These are phyloP conservation scores for Anniella stebbinsi DNA, from an alignment of 2,797 vertebrate species.

Conservation along the genomic window DNA sequence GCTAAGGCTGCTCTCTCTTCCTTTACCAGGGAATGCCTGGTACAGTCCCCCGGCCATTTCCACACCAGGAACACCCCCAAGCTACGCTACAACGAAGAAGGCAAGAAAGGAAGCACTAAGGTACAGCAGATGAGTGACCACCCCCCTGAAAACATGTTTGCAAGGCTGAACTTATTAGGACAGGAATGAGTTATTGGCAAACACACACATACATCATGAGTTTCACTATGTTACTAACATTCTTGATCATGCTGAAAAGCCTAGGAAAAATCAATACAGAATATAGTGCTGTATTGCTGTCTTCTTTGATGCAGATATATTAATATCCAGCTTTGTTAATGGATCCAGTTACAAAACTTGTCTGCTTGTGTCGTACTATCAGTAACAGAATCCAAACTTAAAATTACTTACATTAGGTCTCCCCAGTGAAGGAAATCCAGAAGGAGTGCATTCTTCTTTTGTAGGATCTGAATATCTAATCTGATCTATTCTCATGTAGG, in stretches of 20 bases:
- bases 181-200: not conserved
- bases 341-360: not conserved
- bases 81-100: not conserved
- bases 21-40: not conserved
- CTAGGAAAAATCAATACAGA: not conserved
- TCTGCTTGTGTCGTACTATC: not conserved
- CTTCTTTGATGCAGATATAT: not conserved
- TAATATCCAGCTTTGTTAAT: not conserved
- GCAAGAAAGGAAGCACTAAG: not conserved
- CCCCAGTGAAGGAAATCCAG: conserved; percentile 86
- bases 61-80: not conserved
- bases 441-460: conserved; percentile 84
- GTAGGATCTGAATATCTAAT: conserved; percentile 88
- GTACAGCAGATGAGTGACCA: not conserved
- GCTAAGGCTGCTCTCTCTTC: not conserved
- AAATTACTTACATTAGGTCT: conserved; percentile 90
- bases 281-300: not conserved
- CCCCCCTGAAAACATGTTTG: not conserved
- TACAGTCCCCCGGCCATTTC: not conserved
- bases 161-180: not conserved
- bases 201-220: not conserved
- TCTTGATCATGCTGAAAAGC: not conserved
- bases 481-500: conserved; percentile 97
- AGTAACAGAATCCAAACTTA: conserved; percentile 20
- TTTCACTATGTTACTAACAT: not conserved